Evolutionary conservation across 2,113 vertebrate species (phyloP).

Genomic region (Leucosticte australis): DNA sequence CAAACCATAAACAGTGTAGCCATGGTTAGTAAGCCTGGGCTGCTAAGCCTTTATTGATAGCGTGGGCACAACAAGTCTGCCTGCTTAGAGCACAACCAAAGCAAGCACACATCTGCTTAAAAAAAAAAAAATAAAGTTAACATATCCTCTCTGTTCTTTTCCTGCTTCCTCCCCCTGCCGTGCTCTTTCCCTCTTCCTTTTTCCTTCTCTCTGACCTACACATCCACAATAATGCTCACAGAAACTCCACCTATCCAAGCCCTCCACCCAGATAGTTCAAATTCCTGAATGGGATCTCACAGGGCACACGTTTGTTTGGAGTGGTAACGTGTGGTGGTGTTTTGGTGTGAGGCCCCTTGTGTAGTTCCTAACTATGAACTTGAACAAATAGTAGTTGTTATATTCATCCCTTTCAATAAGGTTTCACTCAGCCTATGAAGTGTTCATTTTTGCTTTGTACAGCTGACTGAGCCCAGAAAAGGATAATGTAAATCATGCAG

Average conservation of each 20-base stretch:
- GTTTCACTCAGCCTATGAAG: background rate
- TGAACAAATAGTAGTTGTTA: background rate
- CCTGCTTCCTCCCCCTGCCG: background rate
- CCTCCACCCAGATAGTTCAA: background rate
- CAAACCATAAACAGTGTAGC: constrained; percentile 46
- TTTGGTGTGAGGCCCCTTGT: background rate
- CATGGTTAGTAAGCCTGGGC: constrained; percentile 46
- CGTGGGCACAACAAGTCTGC: constrained; percentile 6
- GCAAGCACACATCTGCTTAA: background rate
- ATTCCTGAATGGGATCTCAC: constrained; percentile 25
- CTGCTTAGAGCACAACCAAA: constrained; percentile 29
- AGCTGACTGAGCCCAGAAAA: background rate
- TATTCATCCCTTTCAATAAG: background rate
- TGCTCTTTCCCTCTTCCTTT: background rate
- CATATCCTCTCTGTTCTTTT: background rate
- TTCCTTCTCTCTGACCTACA: background rate
- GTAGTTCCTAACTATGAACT: background rate
- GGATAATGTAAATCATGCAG: background rate
- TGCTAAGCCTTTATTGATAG: constrained; percentile 6
- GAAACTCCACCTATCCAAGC: background rate
- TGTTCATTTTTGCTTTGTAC: background rate
- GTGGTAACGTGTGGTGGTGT: background rate
- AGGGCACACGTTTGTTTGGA: background rate
- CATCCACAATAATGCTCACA: background rate
- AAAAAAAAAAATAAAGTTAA: background rate